A percentile compares a stretch with the other conserved stretches of the same genome.
phyloP scores from a whole-genome alignment of 2,888 invertebrate genomes.

The Erpobdella octoculata region DNA sequence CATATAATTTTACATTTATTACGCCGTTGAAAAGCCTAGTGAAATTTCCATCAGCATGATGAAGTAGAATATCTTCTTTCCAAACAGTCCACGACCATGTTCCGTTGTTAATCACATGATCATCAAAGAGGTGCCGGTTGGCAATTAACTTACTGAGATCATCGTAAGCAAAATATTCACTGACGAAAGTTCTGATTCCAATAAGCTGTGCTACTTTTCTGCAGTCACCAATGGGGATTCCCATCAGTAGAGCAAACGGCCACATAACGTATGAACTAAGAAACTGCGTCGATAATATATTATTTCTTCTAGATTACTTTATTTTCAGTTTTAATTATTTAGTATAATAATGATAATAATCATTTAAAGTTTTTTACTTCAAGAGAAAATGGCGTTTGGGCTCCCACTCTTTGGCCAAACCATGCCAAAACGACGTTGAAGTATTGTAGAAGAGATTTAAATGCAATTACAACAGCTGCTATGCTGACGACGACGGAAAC shows the following conservation, averaged over 20 bases:
- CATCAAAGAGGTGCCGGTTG: slow-evolving; percentile 37
- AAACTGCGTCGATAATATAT: no score
- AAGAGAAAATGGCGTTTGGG: slow-evolving; percentile 30
- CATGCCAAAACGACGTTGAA: slow-evolving; percentile 33
- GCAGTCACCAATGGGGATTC: slow-evolving; percentile 60
- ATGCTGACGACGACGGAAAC: slow-evolving; percentile 41
- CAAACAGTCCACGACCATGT: slow-evolving; percentile 14
- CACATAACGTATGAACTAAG: slow-evolving; percentile 80
- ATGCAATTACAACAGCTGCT: slow-evolving; percentile 28
- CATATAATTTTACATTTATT: slow-evolving; percentile 7
- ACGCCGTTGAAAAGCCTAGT: slow-evolving; percentile 33
- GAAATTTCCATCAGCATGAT: slow-evolving; percentile 6
- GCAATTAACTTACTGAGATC: slow-evolving; percentile 37
- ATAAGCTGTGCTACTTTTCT: slow-evolving; percentile 72
- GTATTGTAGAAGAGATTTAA: slow-evolving; percentile 28
- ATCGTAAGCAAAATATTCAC: slow-evolving; percentile 84
- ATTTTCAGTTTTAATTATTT: background rate
- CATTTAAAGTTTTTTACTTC: no score
- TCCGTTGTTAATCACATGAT: slow-evolving; percentile 39
- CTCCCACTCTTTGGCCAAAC: slow-evolving; percentile 33
- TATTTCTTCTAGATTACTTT: no score
- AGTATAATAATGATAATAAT: background rate
- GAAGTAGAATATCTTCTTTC: slow-evolving; percentile 30
- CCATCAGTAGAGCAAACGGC: slow-evolving; percentile 82
- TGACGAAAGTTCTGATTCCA: slow-evolving; percentile 77